phyloP scores from a whole-genome alignment of 2,888 invertebrate genomes.

The Mactromeris polynyma region DNA sequence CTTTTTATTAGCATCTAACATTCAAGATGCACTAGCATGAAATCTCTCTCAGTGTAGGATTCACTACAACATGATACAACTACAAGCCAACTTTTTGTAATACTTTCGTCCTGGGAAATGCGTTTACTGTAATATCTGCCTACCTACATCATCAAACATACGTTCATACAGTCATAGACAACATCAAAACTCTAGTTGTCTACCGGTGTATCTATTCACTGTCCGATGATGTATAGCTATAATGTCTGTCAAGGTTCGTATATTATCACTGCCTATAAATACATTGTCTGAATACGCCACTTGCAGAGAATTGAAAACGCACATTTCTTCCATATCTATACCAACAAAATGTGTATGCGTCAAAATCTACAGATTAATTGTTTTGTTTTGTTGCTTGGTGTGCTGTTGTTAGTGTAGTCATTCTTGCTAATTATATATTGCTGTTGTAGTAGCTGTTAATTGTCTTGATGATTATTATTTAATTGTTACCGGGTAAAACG shows the following conservation, averaged over 20 bases:
- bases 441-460: background rate
- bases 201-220: background rate
- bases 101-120: background rate
- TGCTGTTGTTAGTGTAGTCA: too few species aligned
- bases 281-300: background rate
- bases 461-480: background rate
- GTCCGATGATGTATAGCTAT: background rate
- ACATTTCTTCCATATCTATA: background rate
- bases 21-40: background rate
- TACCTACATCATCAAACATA: background rate
- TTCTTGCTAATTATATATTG: background rate
- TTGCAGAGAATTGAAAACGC: background rate
- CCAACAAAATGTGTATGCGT: background rate
- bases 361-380: background rate
- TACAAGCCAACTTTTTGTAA: background rate
- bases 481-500: background rate
- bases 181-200: background rate
- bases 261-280: background rate
- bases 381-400: background rate
- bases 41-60: background rate
- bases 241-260: background rate
- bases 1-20: background rate
- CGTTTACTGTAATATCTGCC: constrained; percentile 1
- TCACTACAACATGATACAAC: background rate
- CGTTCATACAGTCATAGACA: background rate